Conservation (phyloP, 1,140 invertebrate species). For the Zaprionus tsacasi region DNA sequence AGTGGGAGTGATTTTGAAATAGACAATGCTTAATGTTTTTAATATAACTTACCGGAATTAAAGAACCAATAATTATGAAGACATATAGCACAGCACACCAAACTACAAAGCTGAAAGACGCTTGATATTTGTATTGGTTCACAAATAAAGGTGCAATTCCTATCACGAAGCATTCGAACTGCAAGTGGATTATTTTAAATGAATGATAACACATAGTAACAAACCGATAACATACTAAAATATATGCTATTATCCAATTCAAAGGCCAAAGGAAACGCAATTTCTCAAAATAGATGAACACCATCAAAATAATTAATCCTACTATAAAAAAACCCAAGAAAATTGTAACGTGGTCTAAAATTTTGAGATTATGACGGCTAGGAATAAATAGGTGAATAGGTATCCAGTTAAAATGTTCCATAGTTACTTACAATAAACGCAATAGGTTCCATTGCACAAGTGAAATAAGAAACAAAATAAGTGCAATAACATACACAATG, state of each 20-base stretch:
- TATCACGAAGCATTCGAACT: slow-evolving; percentile 53
- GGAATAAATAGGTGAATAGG: neutral
- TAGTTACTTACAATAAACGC: neutral
- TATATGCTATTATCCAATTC: slow-evolving; percentile 50
- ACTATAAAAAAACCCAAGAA: neutral
- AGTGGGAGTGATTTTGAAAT: neutral
- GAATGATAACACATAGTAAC: neutral
- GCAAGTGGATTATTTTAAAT: neutral
- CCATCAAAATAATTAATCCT: slow-evolving; percentile 3
- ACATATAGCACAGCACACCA: slow-evolving; percentile 33
- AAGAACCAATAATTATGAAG: slow-evolving; percentile 43
- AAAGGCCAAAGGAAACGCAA: slow-evolving; percentile 44
- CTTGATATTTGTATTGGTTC: slow-evolving; percentile 29
- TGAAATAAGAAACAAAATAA: neutral
- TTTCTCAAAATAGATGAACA: slow-evolving; percentile 64
- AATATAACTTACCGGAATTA: slow-evolving; percentile 43
- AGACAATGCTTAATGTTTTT: neutral
- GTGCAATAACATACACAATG: neutral
- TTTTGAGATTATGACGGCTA: too few relatives aligned
- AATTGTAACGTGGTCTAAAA: neutral
- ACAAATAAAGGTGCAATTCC: slow-evolving; percentile 42
- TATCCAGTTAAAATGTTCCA: neutral
- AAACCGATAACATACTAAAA: slow-evolving; percentile 46
- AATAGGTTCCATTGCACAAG: neutral
- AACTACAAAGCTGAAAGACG: slow-evolving; percentile 22